These are phyloP conservation scores for Thinocorus orbignyianus DNA, from an alignment of 2,113 vertebrate species.

Conservation along the genomic window DNA sequence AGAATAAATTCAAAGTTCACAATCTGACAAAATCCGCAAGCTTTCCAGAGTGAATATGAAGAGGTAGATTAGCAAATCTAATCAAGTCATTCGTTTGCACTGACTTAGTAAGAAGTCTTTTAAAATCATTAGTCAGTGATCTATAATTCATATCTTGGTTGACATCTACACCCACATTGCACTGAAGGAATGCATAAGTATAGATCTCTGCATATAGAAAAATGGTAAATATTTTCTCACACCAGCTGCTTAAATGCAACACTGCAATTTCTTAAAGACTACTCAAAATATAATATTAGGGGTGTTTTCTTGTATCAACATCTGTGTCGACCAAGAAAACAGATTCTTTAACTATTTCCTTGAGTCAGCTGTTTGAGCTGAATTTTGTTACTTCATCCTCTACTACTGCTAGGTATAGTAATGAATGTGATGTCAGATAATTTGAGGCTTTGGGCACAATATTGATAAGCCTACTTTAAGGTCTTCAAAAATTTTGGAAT, in stretches of 20 bases:
- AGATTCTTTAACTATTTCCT: not conserved
- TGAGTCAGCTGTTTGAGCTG: not conserved
- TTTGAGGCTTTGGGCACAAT: not conserved
- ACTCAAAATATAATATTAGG: not conserved
- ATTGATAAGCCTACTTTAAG: not conserved
- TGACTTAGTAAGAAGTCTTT: not conserved
- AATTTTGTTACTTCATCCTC: not conserved
- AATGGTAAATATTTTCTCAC: not conserved
- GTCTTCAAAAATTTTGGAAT: not conserved
- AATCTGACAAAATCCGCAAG: not conserved
- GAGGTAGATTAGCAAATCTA: slow-evolving; percentile 22
- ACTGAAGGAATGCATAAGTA: not conserved
- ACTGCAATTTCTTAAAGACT: not conserved
- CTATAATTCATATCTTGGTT: slow-evolving; percentile 26
- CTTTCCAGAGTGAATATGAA: not conserved
- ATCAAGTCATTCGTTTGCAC: slow-evolving; percentile 28
- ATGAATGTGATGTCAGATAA: not conserved
- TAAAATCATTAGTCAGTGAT: slow-evolving; percentile 37
- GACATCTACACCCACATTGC: not conserved
- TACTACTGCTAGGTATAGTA: not conserved
- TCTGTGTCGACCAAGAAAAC: not conserved
- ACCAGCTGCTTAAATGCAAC: not conserved
- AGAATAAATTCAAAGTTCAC: not conserved
- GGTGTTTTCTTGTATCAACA: not conserved
- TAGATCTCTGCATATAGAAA: not conserved